A percentile compares a stretch with the other conserved stretches of the same genome.
phyloP scores from a whole-genome alignment of 2,888 invertebrate genomes.

The Nysson spinosus region DNA sequence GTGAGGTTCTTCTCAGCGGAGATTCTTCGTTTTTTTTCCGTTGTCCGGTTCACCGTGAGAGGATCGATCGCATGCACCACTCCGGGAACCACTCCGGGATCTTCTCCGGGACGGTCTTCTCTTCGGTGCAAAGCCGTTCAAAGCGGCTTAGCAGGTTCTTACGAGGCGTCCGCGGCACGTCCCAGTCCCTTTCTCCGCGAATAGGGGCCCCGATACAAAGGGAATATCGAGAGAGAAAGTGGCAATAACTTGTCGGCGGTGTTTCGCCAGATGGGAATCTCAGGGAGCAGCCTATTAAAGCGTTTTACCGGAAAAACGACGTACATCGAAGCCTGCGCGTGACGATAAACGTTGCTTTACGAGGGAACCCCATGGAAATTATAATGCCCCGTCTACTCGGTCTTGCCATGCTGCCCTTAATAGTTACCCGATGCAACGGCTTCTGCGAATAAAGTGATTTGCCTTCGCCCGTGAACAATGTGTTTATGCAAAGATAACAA shows the following conservation, averaged over 20 bases:
- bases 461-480: constrained; percentile 2
- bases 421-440: constrained; percentile 36
- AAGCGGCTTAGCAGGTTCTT: constrained; percentile 49
- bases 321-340: constrained; percentile 1
- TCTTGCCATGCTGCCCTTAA: constrained; percentile 22
- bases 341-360: constrained; percentile 4
- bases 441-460: constrained; percentile 36
- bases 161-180: constrained; percentile 23
- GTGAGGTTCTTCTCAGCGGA: too few relatives aligned
- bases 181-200: constrained; percentile 28
- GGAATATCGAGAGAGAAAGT: constrained; percentile 27
- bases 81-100: too few relatives aligned
- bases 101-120: too few relatives aligned
- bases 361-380: constrained; percentile 37
- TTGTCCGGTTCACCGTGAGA: too few relatives aligned
- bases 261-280: background rate
- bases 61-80: too few relatives aligned
- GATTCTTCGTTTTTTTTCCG: too few relatives aligned
- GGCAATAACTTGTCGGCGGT: constrained; percentile 15
- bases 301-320: constrained; percentile 15
- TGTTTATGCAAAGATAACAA: too few relatives aligned
- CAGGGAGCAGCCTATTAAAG: constrained; percentile 15
- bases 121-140: too few relatives aligned
- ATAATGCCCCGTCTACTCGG: constrained; percentile 32
- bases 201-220: constrained; percentile 21